phyloP scores from a whole-genome alignment of 2,797 vertebrate genomes.

The Lacerta agilis region DNA sequence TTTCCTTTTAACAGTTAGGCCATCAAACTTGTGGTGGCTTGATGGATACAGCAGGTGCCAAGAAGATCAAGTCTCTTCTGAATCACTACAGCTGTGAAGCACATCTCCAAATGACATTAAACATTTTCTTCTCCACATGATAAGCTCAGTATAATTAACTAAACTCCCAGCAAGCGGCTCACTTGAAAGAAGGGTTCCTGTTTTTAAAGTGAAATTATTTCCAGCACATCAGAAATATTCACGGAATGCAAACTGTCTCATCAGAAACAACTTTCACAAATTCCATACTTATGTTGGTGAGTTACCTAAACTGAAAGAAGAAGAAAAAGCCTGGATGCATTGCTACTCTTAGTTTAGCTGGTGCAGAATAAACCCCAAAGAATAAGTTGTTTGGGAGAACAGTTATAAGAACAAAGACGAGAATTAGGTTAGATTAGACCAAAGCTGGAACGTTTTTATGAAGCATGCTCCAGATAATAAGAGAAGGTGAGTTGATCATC shows the following conservation, averaged over 20 bases:
- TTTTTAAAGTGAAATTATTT: constrained; percentile 46
- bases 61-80: constrained; percentile 32
- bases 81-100: constrained; percentile 40
- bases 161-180: constrained; percentile 37
- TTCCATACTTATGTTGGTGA: not conserved
- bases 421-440: not conserved
- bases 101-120: constrained; percentile 42
- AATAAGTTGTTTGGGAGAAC: not conserved
- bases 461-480: not conserved
- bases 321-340: not conserved
- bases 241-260: not conserved
- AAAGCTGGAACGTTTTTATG: not conserved
- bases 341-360: not conserved
- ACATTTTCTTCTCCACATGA: constrained; percentile 38
- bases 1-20: not conserved
- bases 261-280: constrained; percentile 21
- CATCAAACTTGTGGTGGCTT: constrained; percentile 26
- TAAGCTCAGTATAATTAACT: constrained; percentile 49
- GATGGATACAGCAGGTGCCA: constrained; percentile 27
- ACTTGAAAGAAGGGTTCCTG: constrained; percentile 41
- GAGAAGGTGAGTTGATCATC: not conserved
- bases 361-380: not conserved
- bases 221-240: constrained; percentile 31
- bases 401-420: not conserved
- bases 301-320: not conserved